These are phyloP conservation scores for Diplodus puntazzo DNA, from an alignment of 2,797 vertebrate species.

Conservation along the genomic window DNA sequence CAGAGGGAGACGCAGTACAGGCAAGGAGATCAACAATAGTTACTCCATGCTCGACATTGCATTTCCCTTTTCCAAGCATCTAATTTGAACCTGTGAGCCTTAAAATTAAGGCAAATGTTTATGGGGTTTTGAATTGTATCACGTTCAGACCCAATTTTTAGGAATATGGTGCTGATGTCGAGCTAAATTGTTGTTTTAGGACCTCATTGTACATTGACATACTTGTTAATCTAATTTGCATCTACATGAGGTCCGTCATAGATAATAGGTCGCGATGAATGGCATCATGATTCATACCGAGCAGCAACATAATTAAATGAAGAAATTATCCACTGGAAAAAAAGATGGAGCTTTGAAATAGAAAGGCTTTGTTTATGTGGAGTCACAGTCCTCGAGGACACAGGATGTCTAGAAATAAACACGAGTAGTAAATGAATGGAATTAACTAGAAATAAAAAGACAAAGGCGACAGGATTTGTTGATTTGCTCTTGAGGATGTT, in stretches of 20 bases:
- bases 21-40: background rate
- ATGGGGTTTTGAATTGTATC: background rate
- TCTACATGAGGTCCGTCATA: background rate
- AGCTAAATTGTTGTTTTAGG: background rate
- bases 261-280: background rate
- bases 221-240: constrained; percentile 3
- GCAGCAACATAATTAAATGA: constrained; percentile 27
- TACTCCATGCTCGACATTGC: no score
- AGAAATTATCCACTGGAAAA: constrained; percentile 7
- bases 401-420: background rate
- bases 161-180: background rate
- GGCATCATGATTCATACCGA: constrained; percentile 14
- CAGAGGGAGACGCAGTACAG: constrained; percentile 68
- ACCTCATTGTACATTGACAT: background rate
- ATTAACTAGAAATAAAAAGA: background rate
- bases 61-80: background rate
- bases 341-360: background rate
- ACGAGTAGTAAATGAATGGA: background rate
- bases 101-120: background rate
- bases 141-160: background rate
- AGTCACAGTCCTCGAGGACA: background rate
- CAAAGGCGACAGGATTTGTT: background rate
- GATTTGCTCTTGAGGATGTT: background rate
- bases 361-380: background rate
- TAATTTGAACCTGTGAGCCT: background rate